Evolutionary conservation across 2,797 vertebrate genomes (phyloP), one percentile per base, ranked within the genome.

Genomic region (Thamnophis elegans): DNA sequence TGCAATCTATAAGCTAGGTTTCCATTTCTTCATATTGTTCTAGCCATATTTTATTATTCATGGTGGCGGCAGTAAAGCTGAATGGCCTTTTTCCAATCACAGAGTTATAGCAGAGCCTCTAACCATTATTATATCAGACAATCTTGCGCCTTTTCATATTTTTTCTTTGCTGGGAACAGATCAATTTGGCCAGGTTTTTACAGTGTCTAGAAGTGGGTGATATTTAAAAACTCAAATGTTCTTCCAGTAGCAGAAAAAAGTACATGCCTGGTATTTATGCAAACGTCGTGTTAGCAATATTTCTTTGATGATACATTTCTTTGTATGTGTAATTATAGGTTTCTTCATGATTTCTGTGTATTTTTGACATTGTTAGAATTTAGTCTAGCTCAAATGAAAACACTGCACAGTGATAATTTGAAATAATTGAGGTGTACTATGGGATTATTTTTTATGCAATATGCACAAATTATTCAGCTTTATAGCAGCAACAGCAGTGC

Each of bases 401-500:
- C 26, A 58, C 25, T n/a, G 47, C 16, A 36, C 47, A 73, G 42
- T 55, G 73, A 78, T 87, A 58, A 58, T 78, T 88, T 58, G 73
- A 92, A 78, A 73, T 59, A 58, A 92, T 78, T 16, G 59, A 87
- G 16, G 32, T 86, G 18, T 56, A 28, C 32, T 87, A 10, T 65
- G 26, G 36, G 51, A 89, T 65, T 47, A 54, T 86, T 86, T 85
- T 85, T 82, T 82, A 47, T 82, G 42, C 58, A 90, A 87, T 60
- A 36, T 78, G 85, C 62, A 93, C 87, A 62, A 90, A 88, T 58
- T 32, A 42, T n/a, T 90, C 54, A 87, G n/a, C 28, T 73, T 87
- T 87, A 8, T 85, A 89, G 86, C 47, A n/a, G 62, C 1, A 8
- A 55, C 73, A 36, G 60, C 55, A 59, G 55, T 47, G 56, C 26